Conservation (phyloP, 2,797 vertebrate species). For the Cheirogaleus major region DNA sequence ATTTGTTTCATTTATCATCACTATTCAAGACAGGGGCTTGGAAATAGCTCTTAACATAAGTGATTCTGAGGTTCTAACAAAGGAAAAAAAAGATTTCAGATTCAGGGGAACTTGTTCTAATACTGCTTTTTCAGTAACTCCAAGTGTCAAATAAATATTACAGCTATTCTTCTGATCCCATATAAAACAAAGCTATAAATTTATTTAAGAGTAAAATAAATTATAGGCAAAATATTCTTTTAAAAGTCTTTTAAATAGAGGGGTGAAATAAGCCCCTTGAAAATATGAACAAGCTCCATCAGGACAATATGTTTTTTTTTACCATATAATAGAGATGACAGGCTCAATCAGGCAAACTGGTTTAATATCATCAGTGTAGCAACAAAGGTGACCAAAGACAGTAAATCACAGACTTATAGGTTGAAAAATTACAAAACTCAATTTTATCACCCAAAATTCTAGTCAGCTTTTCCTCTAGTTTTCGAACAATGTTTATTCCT, state of each 20-base stretch:
- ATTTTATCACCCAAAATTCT: neutral
- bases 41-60: neutral
- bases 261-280: neutral
- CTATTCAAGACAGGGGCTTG: neutral
- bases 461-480: neutral
- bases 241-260: neutral
- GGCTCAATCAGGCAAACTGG: neutral
- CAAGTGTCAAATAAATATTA: neutral
- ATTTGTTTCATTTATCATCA: neutral
- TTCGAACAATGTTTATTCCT: neutral
- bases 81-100: neutral
- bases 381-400: neutral
- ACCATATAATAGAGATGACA: neutral
- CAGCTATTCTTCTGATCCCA: neutral
- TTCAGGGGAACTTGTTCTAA: neutral
- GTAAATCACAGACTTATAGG: neutral
- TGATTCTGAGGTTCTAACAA: neutral
- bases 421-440: neutral
- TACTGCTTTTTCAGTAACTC: neutral
- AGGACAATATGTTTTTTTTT: neutral
- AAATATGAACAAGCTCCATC: neutral
- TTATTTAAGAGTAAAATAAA: neutral
- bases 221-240: neutral
- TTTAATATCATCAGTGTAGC: neutral
- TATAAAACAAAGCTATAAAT: neutral